Percentiles rank a stretch among this genome's conserved stretches.
phyloP scores from a whole-genome alignment of 2,797 vertebrate species.

The Sebastes iracundus region DNA sequence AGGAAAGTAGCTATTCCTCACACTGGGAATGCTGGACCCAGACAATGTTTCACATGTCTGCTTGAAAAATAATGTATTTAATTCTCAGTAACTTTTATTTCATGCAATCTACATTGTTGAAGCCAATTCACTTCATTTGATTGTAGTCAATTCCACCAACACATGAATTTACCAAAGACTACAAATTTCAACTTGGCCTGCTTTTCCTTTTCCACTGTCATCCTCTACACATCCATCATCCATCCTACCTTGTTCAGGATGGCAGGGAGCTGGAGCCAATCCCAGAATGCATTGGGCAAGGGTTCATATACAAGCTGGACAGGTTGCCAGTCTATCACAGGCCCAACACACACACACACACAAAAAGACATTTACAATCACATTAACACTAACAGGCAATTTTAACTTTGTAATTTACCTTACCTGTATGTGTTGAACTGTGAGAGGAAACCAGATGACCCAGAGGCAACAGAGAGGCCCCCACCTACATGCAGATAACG shows the following conservation, averaged over 20 bases:
- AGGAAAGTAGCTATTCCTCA: background rate
- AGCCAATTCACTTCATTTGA: background rate
- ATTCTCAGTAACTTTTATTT: background rate
- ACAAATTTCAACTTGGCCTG: background rate
- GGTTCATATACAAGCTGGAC: background rate
- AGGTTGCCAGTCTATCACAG: too few relatives aligned
- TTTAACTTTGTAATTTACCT: background rate
- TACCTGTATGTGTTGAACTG: background rate
- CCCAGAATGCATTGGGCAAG: background rate
- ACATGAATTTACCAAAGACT: background rate
- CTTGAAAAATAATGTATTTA: background rate
- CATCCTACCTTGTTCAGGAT: background rate
- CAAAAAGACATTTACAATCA: background rate
- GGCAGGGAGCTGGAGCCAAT: background rate
- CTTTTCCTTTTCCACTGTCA: background rate
- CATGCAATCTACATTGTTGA: background rate
- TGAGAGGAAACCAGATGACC: background rate
- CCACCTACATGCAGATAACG: background rate
- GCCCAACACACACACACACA: background rate
- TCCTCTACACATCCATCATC: background rate
- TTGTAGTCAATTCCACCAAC: background rate
- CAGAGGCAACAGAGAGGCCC: background rate
- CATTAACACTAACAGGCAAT: background rate
- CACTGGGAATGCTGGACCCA: background rate
- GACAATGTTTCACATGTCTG: background rate